Percentiles rank a stretch among this genome's conserved stretches.
Evolutionary conservation across 2,113 vertebrate species (phyloP).

Genomic region (Centropus bengalensis): DNA sequence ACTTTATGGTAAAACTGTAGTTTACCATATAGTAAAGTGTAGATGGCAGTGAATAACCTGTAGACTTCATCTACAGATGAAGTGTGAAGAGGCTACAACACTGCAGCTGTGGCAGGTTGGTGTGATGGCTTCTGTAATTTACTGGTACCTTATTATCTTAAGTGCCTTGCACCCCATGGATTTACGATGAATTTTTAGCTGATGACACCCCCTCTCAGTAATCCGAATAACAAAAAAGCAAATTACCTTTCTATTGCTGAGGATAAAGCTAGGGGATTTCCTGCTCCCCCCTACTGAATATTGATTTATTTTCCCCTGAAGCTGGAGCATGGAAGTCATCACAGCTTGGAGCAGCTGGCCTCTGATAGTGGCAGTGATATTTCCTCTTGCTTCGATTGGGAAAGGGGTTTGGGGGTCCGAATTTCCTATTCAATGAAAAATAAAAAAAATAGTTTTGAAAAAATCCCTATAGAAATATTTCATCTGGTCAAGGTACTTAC

Average conservation of each 20-base stretch:
- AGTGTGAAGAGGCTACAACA: too few species aligned
- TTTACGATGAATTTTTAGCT: constrained; percentile 3
- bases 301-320: background rate
- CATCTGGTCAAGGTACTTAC: background rate
- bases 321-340: background rate
- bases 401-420: accelerated
- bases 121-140: too few species aligned
- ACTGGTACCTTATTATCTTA: background rate
- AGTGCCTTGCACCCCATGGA: background rate
- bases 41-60: background rate
- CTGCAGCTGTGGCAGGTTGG: too few species aligned
- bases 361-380: background rate
- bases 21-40: background rate
- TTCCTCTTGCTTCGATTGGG: background rate
- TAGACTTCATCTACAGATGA: background rate
- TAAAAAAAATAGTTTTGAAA: background rate
- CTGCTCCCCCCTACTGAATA: background rate
- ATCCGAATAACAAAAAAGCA: background rate
- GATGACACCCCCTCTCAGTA: background rate
- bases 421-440: background rate
- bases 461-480: background rate
- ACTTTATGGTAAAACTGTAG: background rate
- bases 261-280: background rate
- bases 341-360: background rate
- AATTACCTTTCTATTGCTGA: background rate